Evolutionary conservation across 2,888 invertebrate species (phyloP).

Genomic region (Altica lythri): DNA sequence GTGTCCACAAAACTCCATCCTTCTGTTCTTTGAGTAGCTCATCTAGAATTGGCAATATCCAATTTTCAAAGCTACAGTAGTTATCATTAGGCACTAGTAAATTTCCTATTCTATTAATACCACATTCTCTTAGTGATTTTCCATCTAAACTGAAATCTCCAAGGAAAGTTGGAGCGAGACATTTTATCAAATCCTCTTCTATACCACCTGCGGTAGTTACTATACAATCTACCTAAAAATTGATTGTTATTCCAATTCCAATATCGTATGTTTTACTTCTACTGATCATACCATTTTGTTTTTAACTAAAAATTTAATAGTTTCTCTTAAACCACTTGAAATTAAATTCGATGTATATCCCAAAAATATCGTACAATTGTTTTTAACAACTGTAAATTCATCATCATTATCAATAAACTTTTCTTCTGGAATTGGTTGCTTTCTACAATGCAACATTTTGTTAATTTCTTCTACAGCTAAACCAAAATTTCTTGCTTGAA

Average conservation of each 20-base stretch:
- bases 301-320: constrained; percentile 73
- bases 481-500: constrained; percentile 96
- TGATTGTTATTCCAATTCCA: background rate
- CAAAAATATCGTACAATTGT: constrained; percentile 94
- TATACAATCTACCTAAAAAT: constrained; percentile 82
- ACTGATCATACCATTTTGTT: constrained; percentile 64
- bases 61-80: constrained; percentile 80
- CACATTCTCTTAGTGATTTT: constrained; percentile 76
- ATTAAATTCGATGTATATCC: constrained; percentile 89
- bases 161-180: constrained; percentile 90
- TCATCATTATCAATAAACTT: constrained; percentile 74
- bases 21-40: constrained; percentile 89
- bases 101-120: constrained; percentile 86
- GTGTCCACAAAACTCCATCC: constrained; percentile 80
- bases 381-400: constrained; percentile 74
- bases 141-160: constrained; percentile 90
- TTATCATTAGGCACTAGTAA: constrained; percentile 97
- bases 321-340: constrained; percentile 92
- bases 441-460: constrained; percentile 83
- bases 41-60: constrained; percentile 93
- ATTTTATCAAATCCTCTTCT: constrained; percentile 99
- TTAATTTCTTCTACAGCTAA: constrained; percentile 88
- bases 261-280: background rate
- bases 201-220: constrained; percentile 98
- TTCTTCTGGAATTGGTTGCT: constrained; percentile 70